These are phyloP conservation scores for Colius striatus DNA, from an alignment of 2,113 vertebrate genomes.

Conservation along the genomic window DNA sequence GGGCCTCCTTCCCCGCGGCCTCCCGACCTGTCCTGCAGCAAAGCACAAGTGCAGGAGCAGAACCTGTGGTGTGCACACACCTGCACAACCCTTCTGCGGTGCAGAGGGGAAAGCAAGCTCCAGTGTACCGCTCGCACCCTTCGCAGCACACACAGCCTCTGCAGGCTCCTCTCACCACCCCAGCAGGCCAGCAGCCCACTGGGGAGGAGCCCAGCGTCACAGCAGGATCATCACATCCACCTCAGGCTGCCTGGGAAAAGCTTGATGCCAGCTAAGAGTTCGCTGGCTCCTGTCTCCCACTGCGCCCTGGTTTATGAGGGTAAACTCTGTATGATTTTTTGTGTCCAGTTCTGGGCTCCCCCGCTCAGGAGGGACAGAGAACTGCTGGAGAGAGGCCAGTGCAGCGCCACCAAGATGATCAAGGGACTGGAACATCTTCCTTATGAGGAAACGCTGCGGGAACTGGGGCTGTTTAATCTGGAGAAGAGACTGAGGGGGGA, in stretches of 20 bases:
- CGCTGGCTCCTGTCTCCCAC: background rate
- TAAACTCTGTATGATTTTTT: too few species aligned
- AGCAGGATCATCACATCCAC: accelerated
- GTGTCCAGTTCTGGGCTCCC: too few species aligned
- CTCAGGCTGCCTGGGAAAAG: accelerated
- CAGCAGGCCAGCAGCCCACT: background rate
- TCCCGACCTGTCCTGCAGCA: background rate
- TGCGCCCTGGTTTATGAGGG: background rate
- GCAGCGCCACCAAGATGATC: too few species aligned
- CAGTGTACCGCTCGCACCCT: accelerated
- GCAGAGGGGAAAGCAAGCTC: background rate
- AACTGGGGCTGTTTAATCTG: too few species aligned
- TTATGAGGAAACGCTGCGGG: too few species aligned
- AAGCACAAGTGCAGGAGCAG: background rate
- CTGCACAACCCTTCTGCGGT: background rate
- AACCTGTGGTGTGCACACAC: background rate
- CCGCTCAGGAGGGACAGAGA: too few species aligned
- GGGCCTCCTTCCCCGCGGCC: accelerated
- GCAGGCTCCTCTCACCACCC: background rate
- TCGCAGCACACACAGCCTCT: background rate
- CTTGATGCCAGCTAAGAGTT: background rate
- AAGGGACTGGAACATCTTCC: too few species aligned
- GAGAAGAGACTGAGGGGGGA: too few species aligned
- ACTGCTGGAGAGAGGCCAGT: too few species aligned
- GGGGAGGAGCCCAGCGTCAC: background rate